Evolutionary conservation across 2,797 vertebrate species (phyloP), one percentile per base, ranked within the genome.

Genomic region (Sebastes minor): DNA sequence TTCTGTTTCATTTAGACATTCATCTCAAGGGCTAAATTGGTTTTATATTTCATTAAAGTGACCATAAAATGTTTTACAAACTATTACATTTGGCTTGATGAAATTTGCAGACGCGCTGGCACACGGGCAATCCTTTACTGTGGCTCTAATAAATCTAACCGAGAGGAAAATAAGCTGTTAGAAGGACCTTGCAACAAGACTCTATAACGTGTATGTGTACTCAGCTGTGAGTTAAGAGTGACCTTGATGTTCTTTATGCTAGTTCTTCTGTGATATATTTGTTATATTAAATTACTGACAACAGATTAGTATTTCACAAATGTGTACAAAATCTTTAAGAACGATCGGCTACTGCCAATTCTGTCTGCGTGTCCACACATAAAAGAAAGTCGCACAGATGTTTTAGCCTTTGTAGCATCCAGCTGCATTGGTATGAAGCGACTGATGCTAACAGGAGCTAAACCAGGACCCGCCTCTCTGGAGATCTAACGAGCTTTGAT

Each of bases 401-500:
- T 59, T 71, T 59, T 4, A 1, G 38, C 23, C 18, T 63, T 25
- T 67, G 55, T 63, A 14, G 68, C 53, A 33, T 60, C 68, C 72
- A 62, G 71, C 61, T 73, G 67, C 53, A 28, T 38, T 52, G 35
- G 11, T 64, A 59, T 64, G 63, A 25, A 28, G 33, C 3, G 20
- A 68, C 30, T 30, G 69, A 80, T 70, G 77, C 74, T 73, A 71
- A 20, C 25, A 23, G 60, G 69, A 75, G 76, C 55, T 62, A 49
- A 78, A 77, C 25, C 30, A 65, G 20, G n/a, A 28, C 28, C 62
- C 13, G 46, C 18, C 65, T 56, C 33, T 74, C 32, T 52, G 28
- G 60, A 59, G 80, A 76, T 86, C 74, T 68, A 22, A 78, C 7
- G 30, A 64, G 62, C 88, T 83, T 88, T 90, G 27, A 83, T 82